These are phyloP conservation scores for Parthenolecanium corni DNA, from an alignment of 2,888 invertebrate genomes.

Conservation along the genomic window DNA sequence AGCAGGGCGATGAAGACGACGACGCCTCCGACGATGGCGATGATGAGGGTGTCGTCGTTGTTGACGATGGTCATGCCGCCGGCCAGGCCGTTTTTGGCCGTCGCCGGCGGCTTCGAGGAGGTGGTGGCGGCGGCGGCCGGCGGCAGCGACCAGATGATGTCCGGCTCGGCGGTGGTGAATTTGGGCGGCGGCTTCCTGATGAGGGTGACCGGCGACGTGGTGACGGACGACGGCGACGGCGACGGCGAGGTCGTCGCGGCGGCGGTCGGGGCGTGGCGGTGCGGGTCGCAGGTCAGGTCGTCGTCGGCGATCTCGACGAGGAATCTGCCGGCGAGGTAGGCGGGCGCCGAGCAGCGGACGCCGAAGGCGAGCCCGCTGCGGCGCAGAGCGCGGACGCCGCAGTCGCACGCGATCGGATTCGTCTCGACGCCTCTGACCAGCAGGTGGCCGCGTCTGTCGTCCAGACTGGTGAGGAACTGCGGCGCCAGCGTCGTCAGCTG, in stretches of 20 bases:
- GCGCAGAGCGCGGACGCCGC: constrained; percentile 64
- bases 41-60: constrained; percentile 85
- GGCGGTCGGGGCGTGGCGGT: constrained; percentile 42
- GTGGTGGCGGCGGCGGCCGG: constrained; percentile 43
- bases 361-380: constrained; percentile 41
- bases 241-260: constrained; percentile 3
- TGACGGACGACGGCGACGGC: background rate
- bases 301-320: constrained; percentile 68
- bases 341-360: constrained; percentile 55
- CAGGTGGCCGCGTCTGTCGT: constrained; percentile 66
- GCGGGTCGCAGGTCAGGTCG: constrained; percentile 63
- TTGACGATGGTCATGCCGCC: constrained; percentile 51
- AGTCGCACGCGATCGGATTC: constrained; percentile 77
- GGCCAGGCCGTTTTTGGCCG: constrained; percentile 19
- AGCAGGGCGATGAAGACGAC: constrained; percentile 81
- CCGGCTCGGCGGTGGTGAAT: constrained; percentile 48
- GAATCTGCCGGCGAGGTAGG: constrained; percentile 54
- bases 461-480: constrained; percentile 65
- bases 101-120: constrained; percentile 18
- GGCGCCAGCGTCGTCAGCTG: constrained; percentile 62
- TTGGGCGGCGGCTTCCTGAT: constrained; percentile 18
- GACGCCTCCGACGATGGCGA: constrained; percentile 87
- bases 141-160: constrained; percentile 82
- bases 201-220: constrained; percentile 19
- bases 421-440: constrained; percentile 59